Conservation (phyloP, 2,888 invertebrate species). For the Lumbricus terrestris region DNA sequence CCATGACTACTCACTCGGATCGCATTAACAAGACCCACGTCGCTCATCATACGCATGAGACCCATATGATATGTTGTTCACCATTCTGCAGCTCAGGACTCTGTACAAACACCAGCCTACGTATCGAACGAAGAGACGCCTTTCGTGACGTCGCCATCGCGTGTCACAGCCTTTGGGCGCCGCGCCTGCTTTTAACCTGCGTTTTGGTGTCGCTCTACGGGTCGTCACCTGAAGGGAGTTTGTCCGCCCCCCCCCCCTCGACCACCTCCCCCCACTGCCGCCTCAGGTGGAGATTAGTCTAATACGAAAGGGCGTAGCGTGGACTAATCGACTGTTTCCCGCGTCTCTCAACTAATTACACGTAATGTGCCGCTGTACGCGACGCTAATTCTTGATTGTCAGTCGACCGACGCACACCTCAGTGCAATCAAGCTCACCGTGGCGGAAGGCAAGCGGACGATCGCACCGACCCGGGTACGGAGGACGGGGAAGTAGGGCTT, state of each 20-base stretch:
- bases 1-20: too few species aligned
- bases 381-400: constrained; percentile 3
- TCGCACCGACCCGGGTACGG: background rate
- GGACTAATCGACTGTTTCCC: background rate
- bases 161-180: background rate
- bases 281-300: background rate
- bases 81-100: background rate
- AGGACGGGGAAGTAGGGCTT: too few species aligned
- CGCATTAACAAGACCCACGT: too few species aligned
- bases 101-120: background rate
- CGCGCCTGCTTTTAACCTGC: background rate
- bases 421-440: background rate
- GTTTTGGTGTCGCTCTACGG: background rate
- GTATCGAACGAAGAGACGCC: background rate
- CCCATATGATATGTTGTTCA: background rate
- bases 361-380: background rate
- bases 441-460: background rate
- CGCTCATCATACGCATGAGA: background rate
- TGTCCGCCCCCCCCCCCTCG: background rate
- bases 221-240: background rate
- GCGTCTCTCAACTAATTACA: background rate
- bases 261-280: background rate
- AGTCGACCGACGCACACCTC: background rate
- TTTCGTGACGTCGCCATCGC: background rate
- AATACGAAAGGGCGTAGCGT: background rate